A percentile compares a stretch with the other conserved stretches of the same genome.
These are phyloP conservation scores for Burhinus oedicnemus DNA, from an alignment of 2,113 vertebrate species.

Conservation along the genomic window DNA sequence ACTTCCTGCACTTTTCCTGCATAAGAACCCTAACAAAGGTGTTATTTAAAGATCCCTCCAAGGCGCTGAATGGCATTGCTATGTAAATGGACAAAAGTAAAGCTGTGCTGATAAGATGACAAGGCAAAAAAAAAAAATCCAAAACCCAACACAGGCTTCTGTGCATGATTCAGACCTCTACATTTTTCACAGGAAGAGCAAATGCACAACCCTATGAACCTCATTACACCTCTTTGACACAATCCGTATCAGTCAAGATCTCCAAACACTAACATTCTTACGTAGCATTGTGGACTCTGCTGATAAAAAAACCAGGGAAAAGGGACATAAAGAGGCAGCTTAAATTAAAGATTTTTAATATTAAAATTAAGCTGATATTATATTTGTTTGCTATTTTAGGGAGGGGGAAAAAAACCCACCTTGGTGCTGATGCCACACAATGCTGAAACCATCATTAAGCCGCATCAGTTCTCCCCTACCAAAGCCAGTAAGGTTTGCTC, in stretches of 20 bases:
- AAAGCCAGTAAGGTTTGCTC: neutral
- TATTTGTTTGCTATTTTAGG: neutral
- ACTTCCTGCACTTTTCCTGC: conserved; percentile 42
- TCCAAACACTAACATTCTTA: neutral
- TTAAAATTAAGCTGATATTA: neutral
- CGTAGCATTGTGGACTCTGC: neutral
- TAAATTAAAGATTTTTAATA: neutral
- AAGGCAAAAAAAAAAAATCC: neutral
- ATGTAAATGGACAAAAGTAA: neutral
- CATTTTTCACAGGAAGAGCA: neutral
- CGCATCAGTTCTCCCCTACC: accelerated
- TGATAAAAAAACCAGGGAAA: neutral
- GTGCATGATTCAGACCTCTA: neutral
- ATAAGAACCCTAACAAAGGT: conserved; percentile 36
- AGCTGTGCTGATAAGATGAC: neutral
- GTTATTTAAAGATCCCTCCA: conserved; percentile 50
- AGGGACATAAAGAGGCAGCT: neutral
- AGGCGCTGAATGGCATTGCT: neutral
- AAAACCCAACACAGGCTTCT: neutral
- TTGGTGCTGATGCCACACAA: neutral
- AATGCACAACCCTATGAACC: neutral
- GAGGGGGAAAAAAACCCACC: accelerated
- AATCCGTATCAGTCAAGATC: neutral
- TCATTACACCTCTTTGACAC: neutral
- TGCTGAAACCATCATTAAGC: neutral